Conservation (phyloP, 2,888 invertebrate species). For the Heliconius ethilla region DNA sequence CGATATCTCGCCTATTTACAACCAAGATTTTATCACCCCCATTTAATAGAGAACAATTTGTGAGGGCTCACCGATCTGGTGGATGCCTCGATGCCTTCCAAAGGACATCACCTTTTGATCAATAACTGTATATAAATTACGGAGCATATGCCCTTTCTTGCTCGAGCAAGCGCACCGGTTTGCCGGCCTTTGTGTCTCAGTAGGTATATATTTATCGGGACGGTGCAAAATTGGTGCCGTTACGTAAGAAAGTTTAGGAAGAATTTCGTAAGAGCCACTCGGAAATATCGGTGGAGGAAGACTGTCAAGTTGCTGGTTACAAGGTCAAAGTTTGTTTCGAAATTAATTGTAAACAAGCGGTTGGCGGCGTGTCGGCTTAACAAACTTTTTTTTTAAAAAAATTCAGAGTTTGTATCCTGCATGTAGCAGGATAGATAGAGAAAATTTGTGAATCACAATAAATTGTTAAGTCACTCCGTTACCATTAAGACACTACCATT, state of each 20-base stretch:
- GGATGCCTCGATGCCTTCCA: constrained; percentile 74
- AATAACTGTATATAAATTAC: constrained; percentile 82
- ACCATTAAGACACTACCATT: no score
- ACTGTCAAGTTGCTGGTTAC: constrained; percentile 35
- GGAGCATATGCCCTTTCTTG: constrained; percentile 78
- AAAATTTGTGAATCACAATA: no score
- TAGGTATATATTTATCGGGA: constrained; percentile 54
- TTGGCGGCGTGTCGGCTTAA: constrained; percentile 23
- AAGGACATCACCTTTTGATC: constrained; percentile 81
- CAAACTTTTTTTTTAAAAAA: constrained; percentile 15
- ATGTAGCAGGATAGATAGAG: no score
- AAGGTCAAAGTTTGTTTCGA: constrained; percentile 41
- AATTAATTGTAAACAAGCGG: constrained; percentile 39
- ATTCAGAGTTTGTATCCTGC: no score
- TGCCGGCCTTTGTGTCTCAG: constrained; percentile 66
- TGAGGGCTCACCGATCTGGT: constrained; percentile 62
- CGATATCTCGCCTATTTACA: constrained; percentile 56
- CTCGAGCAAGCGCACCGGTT: constrained; percentile 69
- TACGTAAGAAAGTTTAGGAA: constrained; percentile 48
- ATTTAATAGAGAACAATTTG: constrained; percentile 72
- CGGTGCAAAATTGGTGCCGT: constrained; percentile 50
- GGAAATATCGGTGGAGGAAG: constrained; percentile 22
- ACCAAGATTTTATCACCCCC: constrained; percentile 76
- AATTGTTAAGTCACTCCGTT: no score
- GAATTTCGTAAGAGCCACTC: constrained; percentile 38